A percentile compares a stretch with the other conserved stretches of the same genome.
phyloP scores from a whole-genome alignment of 2,113 vertebrate genomes.

The Archilochus colubris region DNA sequence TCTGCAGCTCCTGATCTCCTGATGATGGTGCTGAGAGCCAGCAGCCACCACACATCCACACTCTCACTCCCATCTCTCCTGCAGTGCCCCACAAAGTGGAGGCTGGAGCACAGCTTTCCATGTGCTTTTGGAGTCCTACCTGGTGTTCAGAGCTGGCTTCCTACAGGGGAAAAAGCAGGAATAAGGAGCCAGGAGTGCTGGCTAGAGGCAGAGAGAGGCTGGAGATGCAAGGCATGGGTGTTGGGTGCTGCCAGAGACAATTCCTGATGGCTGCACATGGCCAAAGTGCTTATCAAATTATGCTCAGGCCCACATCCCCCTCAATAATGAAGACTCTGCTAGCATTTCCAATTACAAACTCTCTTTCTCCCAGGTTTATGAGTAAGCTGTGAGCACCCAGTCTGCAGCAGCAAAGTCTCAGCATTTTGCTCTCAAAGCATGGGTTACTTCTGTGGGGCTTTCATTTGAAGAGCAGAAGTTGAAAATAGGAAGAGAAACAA shows the following conservation, averaged over 20 bases:
- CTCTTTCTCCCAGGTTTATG: background rate
- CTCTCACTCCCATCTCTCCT: background rate
- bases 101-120: background rate
- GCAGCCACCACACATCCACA: background rate
- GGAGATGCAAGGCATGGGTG: background rate
- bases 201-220: background rate
- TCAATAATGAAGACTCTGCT: background rate
- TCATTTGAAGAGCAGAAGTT: background rate
- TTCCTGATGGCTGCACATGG: background rate
- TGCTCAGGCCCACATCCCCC: background rate
- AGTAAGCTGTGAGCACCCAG: background rate
- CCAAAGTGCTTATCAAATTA: background rate
- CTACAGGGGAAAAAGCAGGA: background rate
- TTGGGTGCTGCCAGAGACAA: background rate
- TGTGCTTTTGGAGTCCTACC: rapidly evolving
- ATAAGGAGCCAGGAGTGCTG: background rate
- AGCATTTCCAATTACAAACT: background rate
- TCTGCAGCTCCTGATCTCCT: background rate
- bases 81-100: background rate
- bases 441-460: background rate
- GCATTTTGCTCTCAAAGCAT: background rate
- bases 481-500: background rate
- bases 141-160: background rate
- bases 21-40: background rate
- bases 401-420: background rate